A percentile compares a stretch with the other conserved stretches of the same genome.
phyloP scores from a whole-genome alignment of 2,113 vertebrate genomes.

The Aphyosemion australe region DNA sequence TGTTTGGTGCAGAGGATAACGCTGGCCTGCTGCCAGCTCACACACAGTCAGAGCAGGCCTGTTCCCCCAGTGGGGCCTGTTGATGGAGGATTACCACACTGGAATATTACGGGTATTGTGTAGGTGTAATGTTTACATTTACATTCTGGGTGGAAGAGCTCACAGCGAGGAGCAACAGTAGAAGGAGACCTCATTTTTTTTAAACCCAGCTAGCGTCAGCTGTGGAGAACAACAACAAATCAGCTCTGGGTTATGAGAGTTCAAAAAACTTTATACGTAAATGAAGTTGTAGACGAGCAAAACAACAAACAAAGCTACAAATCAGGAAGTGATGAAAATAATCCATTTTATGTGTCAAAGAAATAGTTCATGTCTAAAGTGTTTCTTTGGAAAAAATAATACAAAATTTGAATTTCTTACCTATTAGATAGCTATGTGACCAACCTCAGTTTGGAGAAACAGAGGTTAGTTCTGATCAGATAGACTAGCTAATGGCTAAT shows the following conservation, averaged over 20 bases:
- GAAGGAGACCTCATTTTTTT: constrained; percentile 18
- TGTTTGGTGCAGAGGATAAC: constrained; percentile 81
- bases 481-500: too few species aligned
- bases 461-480: too few species aligned
- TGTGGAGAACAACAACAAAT: not conserved
- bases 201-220: constrained; percentile 2
- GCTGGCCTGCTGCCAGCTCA: constrained; percentile 86
- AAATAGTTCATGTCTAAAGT: too few species aligned
- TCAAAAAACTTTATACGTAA: not conserved
- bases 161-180: constrained; percentile 41
- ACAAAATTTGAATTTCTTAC: too few species aligned
- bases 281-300: too few species aligned
- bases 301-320: too few species aligned
- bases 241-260: too few species aligned
- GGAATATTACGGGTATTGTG: constrained; percentile 57
- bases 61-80: constrained; percentile 78
- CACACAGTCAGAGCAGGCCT: constrained; percentile 37
- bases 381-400: too few species aligned
- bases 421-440: too few species aligned
- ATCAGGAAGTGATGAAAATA: too few species aligned
- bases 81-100: constrained; percentile 76
- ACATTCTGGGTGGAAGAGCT: constrained; percentile 32
- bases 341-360: too few species aligned
- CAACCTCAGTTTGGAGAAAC: too few species aligned
- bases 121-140: constrained; percentile 65